These are phyloP conservation scores for Anableps anableps DNA, from an alignment of 2,797 vertebrate genomes.

Conservation along the genomic window DNA sequence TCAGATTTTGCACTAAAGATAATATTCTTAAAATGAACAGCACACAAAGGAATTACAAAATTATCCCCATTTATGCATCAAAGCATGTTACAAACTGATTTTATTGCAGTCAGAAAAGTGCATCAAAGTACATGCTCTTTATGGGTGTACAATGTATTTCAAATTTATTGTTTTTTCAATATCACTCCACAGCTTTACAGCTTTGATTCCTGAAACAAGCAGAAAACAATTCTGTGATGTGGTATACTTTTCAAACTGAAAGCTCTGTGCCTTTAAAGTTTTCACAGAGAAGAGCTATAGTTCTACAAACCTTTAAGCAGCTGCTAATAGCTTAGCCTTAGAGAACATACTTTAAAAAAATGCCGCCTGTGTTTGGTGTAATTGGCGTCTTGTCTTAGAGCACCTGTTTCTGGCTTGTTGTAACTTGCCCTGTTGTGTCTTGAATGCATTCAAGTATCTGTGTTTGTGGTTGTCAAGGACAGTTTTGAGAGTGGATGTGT, in stretches of 20 bases:
- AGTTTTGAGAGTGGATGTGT: conserved; percentile 54
- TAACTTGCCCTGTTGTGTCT: conserved; percentile 50
- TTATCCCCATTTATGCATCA: background rate
- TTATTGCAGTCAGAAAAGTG: background rate
- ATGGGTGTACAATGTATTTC: background rate
- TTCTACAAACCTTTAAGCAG: conserved; percentile 31
- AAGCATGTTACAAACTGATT: background rate
- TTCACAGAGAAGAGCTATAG: conserved; percentile 19
- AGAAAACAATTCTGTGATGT: conserved; percentile 19
- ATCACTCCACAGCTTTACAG: background rate
- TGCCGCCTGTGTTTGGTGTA: conserved; percentile 29
- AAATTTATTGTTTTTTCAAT: background rate
- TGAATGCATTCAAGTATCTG: conserved; percentile 20
- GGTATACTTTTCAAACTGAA: conserved; percentile 25
- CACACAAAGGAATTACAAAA: background rate
- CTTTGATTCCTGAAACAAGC: conserved; percentile 36
- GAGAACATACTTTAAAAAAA: conserved; percentile 21
- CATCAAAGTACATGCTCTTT: background rate
- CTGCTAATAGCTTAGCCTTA: conserved; percentile 36
- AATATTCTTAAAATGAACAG: background rate
- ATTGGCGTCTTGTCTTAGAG: conserved; percentile 36
- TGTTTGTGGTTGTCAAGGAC: conserved; percentile 53
- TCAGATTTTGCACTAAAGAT: background rate
- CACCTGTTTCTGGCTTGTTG: conserved; percentile 56
- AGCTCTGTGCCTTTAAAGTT: conserved; percentile 20